Conservation (phyloP, 2,113 vertebrate species). For the Puntigrus tetrazona region DNA sequence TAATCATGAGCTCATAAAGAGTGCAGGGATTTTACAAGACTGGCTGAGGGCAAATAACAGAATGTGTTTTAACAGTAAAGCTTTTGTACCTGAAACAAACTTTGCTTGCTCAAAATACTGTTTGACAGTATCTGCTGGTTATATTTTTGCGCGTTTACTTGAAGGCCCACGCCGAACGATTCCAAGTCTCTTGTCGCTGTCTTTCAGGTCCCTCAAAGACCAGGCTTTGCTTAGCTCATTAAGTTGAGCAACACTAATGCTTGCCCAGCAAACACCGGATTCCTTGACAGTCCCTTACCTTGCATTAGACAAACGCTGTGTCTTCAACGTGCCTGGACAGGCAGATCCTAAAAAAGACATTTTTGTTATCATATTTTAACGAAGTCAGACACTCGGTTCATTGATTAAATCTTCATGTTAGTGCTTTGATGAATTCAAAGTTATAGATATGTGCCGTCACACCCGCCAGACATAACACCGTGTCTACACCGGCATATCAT, state of each 20-base stretch:
- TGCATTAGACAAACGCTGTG: background rate
- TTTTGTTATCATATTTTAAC: conserved; percentile 43
- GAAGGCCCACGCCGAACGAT: background rate
- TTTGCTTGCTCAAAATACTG: background rate
- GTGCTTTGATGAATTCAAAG: background rate
- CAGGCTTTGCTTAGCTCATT: background rate
- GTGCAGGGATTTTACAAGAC: background rate
- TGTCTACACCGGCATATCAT: background rate
- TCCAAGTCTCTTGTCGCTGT: background rate
- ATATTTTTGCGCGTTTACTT: background rate
- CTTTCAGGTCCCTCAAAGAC: background rate
- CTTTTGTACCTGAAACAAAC: background rate
- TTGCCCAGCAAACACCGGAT: background rate
- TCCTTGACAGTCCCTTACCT: background rate
- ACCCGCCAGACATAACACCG: background rate
- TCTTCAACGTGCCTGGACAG: conserved; percentile 61
- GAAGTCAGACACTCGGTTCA: background rate
- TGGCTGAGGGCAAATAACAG: background rate
- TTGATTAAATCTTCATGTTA: background rate
- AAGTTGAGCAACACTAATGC: background rate
- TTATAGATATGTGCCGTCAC: background rate
- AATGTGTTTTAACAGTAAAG: background rate
- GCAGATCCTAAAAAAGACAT: conserved; percentile 42
- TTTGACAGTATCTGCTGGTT: background rate
- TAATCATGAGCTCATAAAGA: background rate